Percentiles rank a stretch among this genome's conserved stretches.
Conservation (phyloP, 1,140 invertebrate species). For the Drosophila seguyi region DNA sequence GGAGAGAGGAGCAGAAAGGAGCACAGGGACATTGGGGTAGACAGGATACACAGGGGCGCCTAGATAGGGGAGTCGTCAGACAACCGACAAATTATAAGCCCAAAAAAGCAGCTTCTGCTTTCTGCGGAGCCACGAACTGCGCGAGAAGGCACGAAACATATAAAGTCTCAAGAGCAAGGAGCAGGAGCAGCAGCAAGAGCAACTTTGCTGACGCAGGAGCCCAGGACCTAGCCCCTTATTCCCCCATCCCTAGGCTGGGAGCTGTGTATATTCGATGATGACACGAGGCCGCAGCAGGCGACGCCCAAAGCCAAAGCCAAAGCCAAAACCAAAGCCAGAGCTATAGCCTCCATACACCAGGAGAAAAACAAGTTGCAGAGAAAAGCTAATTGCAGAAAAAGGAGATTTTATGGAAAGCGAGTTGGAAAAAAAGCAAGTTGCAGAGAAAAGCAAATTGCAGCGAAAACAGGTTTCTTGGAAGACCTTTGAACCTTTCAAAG, state of each 20-base stretch:
- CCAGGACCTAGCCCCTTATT: neutral
- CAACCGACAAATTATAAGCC: conserved; percentile 57
- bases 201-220: conserved; percentile 46
- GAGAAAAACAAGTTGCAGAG: neutral
- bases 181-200: conserved; percentile 11
- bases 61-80: conserved; percentile 15
- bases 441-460: no score
- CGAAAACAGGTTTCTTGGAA: no score
- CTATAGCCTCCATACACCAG: neutral
- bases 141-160: conserved; percentile 22
- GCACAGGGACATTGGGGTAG: no score
- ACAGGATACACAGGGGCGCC: neutral
- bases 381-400: no score
- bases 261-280: conserved; percentile 39
- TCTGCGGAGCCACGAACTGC: conserved; percentile 25
- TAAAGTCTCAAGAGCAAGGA: conserved; percentile 20
- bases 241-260: neutral
- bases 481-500: no score
- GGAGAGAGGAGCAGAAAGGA: neutral
- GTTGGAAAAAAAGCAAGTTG: no score
- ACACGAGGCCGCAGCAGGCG: conserved; percentile 51
- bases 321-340: conserved; percentile 17
- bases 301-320: conserved; percentile 42
- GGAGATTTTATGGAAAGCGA: neutral
- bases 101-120: conserved; percentile 33